Evolutionary conservation across 2,888 invertebrate species (phyloP), one percentile per base, ranked within the genome.

Genomic region (Nebria salina): DNA sequence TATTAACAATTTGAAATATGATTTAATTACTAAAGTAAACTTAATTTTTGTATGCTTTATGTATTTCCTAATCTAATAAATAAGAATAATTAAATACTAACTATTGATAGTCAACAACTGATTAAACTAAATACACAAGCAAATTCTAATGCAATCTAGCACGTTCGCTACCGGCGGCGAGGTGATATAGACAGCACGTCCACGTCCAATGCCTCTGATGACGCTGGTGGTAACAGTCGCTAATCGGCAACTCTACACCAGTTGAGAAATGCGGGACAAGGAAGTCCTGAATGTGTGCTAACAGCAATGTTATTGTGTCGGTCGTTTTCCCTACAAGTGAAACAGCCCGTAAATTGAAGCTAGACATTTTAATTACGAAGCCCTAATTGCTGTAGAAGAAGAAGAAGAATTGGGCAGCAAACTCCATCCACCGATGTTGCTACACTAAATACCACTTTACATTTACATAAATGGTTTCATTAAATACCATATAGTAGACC

Each of bases 361-460:
- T 76, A 82, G 82, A 82, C 82, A 80, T 82, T 82, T 82, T 82
- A 82, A 82, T 82, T 82, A 82, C 80, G 76, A 79, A 80, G 73
- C 82, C 82, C 77, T 82, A 82, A 82, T 82, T 82, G 82, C 76
- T 76, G 82, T 74, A 72, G 76, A 82, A 79, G 78, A 82, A 79
- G 78, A 82, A 79, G 78, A 82, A 82, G 77, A 77, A 82, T 77
- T 75, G 77, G 76, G 77, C 72, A 76, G 82, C 76, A 70, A 82
- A 26, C 70, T 26, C 70, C 70, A 15, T 5, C 70, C 34, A 70
- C 25, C 26, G 20, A 25, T 34, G 25, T 34, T 26, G 68, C 68
- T 25, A 68, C 8, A 6, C 70, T 70, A 3, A 26, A 34, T 70
- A 20, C 26, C 15, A 25, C 25, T 6, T 13, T 15, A 26, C 15